Evolutionary conservation across 2,888 invertebrate species (phyloP), one percentile per base, ranked within the genome.

Genomic region (Agelastica alni): DNA sequence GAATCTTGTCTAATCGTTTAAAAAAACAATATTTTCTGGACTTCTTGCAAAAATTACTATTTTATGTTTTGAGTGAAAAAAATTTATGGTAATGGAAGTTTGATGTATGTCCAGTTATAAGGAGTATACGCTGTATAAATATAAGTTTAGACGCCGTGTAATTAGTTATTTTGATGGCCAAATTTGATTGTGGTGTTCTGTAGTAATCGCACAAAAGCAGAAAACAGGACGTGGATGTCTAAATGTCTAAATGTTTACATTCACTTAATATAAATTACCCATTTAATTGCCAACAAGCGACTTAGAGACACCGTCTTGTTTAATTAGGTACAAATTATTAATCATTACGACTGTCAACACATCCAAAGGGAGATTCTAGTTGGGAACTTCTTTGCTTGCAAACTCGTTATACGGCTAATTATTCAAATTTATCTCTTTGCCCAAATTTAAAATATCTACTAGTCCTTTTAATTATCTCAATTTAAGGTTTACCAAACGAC

Each of bases 241-340:
- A 39, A 53, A 52, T 52, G 58, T 53, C 53, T 53, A 32, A 53
- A 52, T 53, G 59, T 59, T 56, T 56, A 59, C 55, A 56, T 59
- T 59, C 52, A 55, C 59, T 54, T 48, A 47, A 56, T 56, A 56
- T 59, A 59, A 59, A 59, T 59, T 56, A 56, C 56, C 53, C 47
- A 46, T 53, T 56, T 59, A 59, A 59, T 56, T 59, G 53, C 53
- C 34, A 59, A 59, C 59, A 51, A 54, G 53, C 52, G 49, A 53
- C 47, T 52, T 53, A 46, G 59, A 59, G 51, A 56, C 56, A 62
- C 61, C 52, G 64, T 65, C 64, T 63, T 65, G 63, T 65, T 65
- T 65, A 65, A 65, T 65, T 65, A 65, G 61, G 61, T 65, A 63
- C 63, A 61, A 65, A 65, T 63, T 63, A 63, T 65, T 63, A 65